Conservation (phyloP, 2,797 vertebrate genomes). For the Ciconia nigra region DNA sequence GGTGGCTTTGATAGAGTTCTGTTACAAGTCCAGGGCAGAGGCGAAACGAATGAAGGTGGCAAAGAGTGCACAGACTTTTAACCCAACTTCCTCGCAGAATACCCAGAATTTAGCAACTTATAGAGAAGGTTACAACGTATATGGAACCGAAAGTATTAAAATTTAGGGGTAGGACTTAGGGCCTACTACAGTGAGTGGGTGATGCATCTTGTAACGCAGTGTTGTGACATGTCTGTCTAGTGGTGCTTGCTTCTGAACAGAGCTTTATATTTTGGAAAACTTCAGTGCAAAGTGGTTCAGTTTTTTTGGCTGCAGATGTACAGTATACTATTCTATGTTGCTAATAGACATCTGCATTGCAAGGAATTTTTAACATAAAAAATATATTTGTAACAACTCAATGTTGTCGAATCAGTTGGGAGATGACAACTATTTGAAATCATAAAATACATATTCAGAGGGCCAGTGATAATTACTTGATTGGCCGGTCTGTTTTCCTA, state of each 20-base stretch:
- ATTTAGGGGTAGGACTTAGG: constrained; percentile 99
- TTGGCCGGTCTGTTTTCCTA: not conserved
- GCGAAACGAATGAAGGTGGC: constrained; percentile 99
- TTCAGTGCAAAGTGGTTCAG: constrained; percentile 82
- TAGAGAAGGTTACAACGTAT: constrained; percentile 99
- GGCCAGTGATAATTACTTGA: constrained; percentile 11
- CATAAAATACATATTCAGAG: not conserved
- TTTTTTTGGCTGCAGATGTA: constrained; percentile 91
- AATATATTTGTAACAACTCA: not conserved
- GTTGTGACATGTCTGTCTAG: constrained; percentile 88
- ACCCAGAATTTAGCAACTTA: constrained; percentile 99
- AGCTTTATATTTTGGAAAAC: constrained; percentile 78
- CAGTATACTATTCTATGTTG: constrained; percentile 78
- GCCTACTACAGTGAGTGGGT: constrained; percentile 90
- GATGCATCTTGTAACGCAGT: constrained; percentile 82
- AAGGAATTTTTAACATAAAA: constrained; percentile 52
- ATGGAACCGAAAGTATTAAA: constrained; percentile 99
- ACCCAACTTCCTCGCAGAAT: constrained; percentile 98
- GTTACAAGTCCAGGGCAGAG: constrained; percentile 99
- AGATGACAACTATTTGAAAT: constrained; percentile 24
- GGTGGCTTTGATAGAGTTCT: constrained; percentile 99
- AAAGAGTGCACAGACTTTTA: constrained; percentile 95
- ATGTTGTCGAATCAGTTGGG: constrained; percentile 1
- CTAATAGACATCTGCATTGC: constrained; percentile 94
- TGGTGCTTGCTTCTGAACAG: constrained; percentile 85